phyloP scores from a whole-genome alignment of 2,797 vertebrate genomes.

The Hemitrygon akajei region DNA sequence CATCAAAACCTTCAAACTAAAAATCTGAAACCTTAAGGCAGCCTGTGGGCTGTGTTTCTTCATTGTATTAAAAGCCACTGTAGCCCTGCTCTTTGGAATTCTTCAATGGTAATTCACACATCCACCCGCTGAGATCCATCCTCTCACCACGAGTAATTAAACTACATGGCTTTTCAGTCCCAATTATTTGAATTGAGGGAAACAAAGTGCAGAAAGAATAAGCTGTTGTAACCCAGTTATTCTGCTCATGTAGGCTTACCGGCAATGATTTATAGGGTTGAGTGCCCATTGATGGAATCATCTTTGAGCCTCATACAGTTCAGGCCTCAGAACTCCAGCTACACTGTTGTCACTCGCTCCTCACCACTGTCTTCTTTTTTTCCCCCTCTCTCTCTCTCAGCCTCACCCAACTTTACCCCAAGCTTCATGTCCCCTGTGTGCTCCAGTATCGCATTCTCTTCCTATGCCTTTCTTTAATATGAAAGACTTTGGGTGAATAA shows the following conservation, averaged over 20 bases:
- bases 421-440: not conserved
- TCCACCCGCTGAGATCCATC: not conserved
- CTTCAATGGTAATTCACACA: not conserved
- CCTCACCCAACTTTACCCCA: not conserved
- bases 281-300: not conserved
- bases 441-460: not conserved
- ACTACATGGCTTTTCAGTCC: not conserved
- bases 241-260: not conserved
- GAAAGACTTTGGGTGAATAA: not conserved
- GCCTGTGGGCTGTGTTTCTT: not conserved
- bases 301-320: not conserved
- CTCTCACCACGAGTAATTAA: not conserved
- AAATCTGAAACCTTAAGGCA: conserved; percentile 1
- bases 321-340: not conserved
- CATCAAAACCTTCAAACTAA: no score
- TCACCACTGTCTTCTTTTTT: not conserved
- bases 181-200: conserved; percentile 21
- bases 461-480: not conserved
- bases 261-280: not conserved
- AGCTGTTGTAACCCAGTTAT: not conserved
- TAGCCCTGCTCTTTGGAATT: not conserved
- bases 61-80: not conserved
- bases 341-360: not conserved
- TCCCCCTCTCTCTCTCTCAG: no score
- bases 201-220: not conserved